A percentile compares a stretch with the other conserved stretches of the same genome.
Conservation (phyloP, 2,797 vertebrate genomes). For the Pipistrellus kuhlii region DNA sequence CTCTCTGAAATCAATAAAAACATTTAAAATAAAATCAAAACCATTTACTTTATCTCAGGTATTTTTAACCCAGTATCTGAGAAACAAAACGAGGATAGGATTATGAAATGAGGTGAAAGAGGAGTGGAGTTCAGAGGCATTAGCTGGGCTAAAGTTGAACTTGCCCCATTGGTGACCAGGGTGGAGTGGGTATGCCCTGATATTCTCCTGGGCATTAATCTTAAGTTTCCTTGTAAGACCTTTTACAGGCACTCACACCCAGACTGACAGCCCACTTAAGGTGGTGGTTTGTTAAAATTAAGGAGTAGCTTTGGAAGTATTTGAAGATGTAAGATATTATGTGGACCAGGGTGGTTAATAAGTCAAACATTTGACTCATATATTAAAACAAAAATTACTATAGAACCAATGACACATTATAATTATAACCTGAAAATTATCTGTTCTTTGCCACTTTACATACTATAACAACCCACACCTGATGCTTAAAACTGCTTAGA, state of each 20-base stretch:
- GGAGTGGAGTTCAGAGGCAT: background rate
- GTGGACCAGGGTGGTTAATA: background rate
- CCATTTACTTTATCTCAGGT: background rate
- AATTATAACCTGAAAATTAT: slow-evolving; percentile 18
- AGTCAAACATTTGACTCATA: background rate
- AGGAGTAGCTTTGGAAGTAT: background rate
- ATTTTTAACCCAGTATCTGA: slow-evolving; percentile 12
- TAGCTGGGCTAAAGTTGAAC: background rate
- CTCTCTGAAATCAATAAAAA: too few relatives aligned
- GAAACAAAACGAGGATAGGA: background rate
- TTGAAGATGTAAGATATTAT: background rate
- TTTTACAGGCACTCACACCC: background rate
- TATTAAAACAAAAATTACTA: slow-evolving; percentile 54
- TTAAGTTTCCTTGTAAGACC: background rate
- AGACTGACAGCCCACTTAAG: background rate
- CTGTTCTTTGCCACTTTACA: background rate
- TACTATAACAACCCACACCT: background rate
- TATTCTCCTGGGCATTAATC: background rate
- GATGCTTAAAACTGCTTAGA: background rate
- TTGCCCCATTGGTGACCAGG: background rate
- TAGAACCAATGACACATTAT: background rate
- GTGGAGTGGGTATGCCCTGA: background rate
- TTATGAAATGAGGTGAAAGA: slow-evolving; percentile 42
- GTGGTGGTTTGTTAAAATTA: background rate
- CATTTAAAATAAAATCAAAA: too few relatives aligned